Conservation (phyloP, 2,113 vertebrate species). For the Onychorhynchus coronatus region DNA sequence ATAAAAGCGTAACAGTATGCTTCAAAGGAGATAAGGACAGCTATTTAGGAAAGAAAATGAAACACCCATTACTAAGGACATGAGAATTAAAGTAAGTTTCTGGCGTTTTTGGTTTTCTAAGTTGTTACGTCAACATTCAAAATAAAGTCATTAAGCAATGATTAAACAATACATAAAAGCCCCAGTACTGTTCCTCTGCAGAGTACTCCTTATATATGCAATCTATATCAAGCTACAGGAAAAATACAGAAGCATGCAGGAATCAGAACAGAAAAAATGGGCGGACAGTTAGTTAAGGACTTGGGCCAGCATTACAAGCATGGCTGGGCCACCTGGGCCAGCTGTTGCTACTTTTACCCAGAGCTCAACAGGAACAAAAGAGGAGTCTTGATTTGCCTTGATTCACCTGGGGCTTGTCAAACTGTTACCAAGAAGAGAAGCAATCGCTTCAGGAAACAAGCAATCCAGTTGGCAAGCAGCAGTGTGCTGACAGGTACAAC, state of each 20-base stretch:
- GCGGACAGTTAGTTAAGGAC: background rate
- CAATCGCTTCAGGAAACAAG: background rate
- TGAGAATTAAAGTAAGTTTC: background rate
- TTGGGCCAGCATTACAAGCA: background rate
- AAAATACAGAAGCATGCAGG: background rate
- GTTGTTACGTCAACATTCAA: background rate
- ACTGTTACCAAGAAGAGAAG: background rate
- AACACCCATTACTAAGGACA: background rate
- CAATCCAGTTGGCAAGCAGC: background rate
- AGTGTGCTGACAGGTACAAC: background rate
- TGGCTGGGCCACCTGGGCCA: background rate
- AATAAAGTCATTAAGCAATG: background rate
- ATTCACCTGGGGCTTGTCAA: background rate
- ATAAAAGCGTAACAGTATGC: conserved; percentile 15
- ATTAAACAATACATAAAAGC: background rate
- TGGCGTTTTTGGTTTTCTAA: background rate
- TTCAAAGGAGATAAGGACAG: conserved; percentile 33
- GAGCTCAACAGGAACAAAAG: background rate
- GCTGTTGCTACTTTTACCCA: background rate
- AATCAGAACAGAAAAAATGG: background rate
- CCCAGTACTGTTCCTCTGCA: background rate
- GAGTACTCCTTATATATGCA: background rate
- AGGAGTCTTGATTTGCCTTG: background rate
- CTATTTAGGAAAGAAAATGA: conserved; percentile 18
- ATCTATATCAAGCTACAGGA: background rate